Evolutionary conservation across 2,113 vertebrate species (phyloP), one percentile per base, ranked within the genome.

Genomic region (Clarias batrachus): DNA sequence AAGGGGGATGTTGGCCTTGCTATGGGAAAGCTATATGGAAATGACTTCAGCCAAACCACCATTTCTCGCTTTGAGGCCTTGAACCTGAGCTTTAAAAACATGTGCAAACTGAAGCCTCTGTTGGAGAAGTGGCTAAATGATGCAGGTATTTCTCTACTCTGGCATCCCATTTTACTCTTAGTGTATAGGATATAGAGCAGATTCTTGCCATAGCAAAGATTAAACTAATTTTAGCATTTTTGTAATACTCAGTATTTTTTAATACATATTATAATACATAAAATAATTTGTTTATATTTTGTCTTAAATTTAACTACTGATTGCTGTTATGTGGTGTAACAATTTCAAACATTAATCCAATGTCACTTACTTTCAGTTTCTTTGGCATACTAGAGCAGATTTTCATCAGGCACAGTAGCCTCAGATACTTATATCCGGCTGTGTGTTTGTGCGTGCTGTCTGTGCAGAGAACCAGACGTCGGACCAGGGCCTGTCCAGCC

Each of bases 21-120:
- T 91, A 99, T 99, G 98, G 98, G 98, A 91, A 99, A 99, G 95
- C 96, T 99, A 87, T 99, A 99, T 90, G 98, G 98, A 95, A 99
- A 99, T 87, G 98, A 99, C 94, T 99, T 99, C 94, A 99, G 98
- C 96, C 98, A 99, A 95, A 99, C 98, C 89, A 99, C 98, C 94
- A 99, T 99, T 94, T 99, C 98, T 95, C 98, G 98, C 94, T 99
- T 99, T 91, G 98, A 99, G 97, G 98, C 98, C 97, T 97, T 99
- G 97, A 99, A 99, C 94, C 96, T 99, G 95, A 99, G 98, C 97
- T 99, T 99, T 97, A 99, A 99, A 96, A 99, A 99, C 94, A 99
- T 99, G 98, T 99, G 98, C 96, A 99, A 99, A 94, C 96, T 99
- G 92, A 99, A 99, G 95, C 98, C 98, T 85, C 95, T 99, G 95